Conservation (phyloP, 2,113 vertebrate genomes). For the Apus apus region DNA sequence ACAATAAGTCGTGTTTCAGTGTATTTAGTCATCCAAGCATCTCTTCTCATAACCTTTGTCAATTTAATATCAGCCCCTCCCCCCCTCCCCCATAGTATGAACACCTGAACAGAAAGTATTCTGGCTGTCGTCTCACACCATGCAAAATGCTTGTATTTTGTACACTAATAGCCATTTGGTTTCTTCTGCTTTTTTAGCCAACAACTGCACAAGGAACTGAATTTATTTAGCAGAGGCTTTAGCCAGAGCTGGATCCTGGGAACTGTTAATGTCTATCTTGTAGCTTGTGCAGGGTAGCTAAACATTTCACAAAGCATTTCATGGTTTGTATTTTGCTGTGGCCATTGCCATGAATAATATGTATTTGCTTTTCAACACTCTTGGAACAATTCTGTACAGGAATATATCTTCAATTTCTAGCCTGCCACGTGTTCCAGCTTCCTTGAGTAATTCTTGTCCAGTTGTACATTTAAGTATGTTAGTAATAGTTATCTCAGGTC, state of each 20-base stretch:
- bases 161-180: neutral
- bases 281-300: neutral
- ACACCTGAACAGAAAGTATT: neutral
- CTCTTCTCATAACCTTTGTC: neutral
- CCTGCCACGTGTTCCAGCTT: neutral
- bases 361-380: neutral
- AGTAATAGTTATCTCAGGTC: neutral
- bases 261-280: neutral
- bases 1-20: neutral
- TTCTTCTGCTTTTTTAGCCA: neutral
- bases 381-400: neutral
- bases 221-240: neutral
- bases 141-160: neutral
- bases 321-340: neutral
- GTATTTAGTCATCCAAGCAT: neutral
- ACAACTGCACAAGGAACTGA: neutral
- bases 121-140: neutral
- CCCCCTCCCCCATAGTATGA: neutral
- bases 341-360: neutral
- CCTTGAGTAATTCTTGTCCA: neutral
- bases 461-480: neutral
- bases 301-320: neutral
- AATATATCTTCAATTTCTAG: neutral
- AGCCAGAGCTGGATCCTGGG: neutral
- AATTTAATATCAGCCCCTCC: neutral